Evolutionary conservation across 2,888 invertebrate genomes (phyloP).

Genomic region (Lasioglossum malachurum): DNA sequence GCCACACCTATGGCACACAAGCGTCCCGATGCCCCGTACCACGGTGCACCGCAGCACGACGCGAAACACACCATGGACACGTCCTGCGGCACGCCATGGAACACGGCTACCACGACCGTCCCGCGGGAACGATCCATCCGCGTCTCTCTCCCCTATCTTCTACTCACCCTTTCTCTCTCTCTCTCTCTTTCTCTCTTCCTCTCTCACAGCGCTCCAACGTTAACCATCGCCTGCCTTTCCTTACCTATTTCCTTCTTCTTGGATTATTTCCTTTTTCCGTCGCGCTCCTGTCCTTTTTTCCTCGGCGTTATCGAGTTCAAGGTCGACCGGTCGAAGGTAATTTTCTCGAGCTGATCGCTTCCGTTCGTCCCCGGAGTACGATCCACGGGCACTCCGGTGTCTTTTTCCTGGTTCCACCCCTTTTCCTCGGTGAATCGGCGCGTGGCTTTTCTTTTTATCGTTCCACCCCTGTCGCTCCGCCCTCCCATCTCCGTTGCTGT

Average conservation of each 20-base stretch:
- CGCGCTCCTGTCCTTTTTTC: conserved; percentile 33
- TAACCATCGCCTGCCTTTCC: conserved; percentile 41
- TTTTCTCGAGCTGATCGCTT: conserved; percentile 68
- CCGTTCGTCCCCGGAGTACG: conserved; percentile 64
- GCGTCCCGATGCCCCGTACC: conserved; percentile 45
- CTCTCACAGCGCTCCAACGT: conserved; percentile 34
- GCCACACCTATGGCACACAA: conserved; percentile 42
- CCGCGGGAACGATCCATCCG: conserved; percentile 72
- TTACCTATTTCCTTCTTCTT: neutral
- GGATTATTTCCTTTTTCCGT: conserved; percentile 18
- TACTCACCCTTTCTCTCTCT: neutral
- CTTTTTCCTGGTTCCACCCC: conserved; percentile 19
- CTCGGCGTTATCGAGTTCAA: conserved; percentile 63
- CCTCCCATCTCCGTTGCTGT: neutral
- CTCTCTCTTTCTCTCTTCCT: neutral
- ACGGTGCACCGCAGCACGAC: conserved; percentile 73
- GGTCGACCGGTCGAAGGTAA: conserved; percentile 71
- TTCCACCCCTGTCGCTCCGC: neutral
- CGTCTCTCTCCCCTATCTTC: conserved; percentile 27
- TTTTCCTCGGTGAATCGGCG: conserved; percentile 2
- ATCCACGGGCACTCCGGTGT: conserved; percentile 35
- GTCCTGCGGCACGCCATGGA: conserved; percentile 74
- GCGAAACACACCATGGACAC: conserved; percentile 72
- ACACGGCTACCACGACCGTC: conserved; percentile 69
- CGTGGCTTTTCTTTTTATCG: conserved; percentile 31